Evolutionary conservation across 2,113 vertebrate genomes (phyloP), one percentile per base, ranked within the genome.

Genomic region (Turnix velox): DNA sequence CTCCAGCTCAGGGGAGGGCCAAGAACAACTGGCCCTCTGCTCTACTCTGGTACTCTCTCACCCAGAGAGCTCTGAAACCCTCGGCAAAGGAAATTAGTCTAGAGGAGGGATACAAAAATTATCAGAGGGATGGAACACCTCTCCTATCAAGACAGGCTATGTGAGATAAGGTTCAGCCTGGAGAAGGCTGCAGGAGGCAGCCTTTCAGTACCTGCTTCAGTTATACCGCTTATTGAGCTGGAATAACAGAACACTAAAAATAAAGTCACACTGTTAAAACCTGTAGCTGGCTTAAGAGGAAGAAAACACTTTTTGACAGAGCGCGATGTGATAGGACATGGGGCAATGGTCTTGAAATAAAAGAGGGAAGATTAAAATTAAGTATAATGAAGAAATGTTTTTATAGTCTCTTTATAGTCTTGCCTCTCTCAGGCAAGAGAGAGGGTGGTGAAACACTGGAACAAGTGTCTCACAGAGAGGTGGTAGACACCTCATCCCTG

Each of bases 211-310:
- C 25, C 3, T 52, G 18, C 18, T 11, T 45, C 5, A 83, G 24
- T 19, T 43, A 52, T 4, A 46, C 8, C 0, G 1, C 1, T 1
- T 49, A 25, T 2, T 77, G 22, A 73, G 12, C 46, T 48, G 31
- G 7, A 72, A 48, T 14, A 74, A 66, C 20, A 4, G 7, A 68
- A 73, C 18, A 65, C n/a, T n/a, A n/a, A 5, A 16, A 19, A 18
- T 51, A 48, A 18, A 6, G 16, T 25, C 8, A 46, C 3, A n/a
- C 27, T 51, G 18, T 45, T 75, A 76, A 51, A n/a, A 87, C 61
- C 11, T 52, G 43, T 5, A 63, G 10, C 33, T 24, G 39, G 19
- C 42, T 49, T 40, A 59, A n/a, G 30, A 39, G 40, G 58, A 86
- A 63, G 9, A 58, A 62, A 23, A 23, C 20, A 48, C 58, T 8